Conservation (phyloP, 2,113 vertebrate species). For the Ploceus nigricollis region DNA sequence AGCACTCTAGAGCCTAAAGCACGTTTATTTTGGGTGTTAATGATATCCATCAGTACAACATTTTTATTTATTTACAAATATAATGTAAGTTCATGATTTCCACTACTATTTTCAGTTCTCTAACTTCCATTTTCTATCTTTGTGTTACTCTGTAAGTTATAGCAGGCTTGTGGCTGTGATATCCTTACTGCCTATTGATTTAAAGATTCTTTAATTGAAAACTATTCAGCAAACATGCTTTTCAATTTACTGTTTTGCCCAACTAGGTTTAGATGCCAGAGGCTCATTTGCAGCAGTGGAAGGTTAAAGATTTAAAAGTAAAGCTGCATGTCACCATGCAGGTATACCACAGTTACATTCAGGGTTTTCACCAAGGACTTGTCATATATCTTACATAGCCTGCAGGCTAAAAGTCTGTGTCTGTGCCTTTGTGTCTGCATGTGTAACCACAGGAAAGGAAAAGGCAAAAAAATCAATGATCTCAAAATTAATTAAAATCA, state of each 20-base stretch:
- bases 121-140: background rate
- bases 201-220: constrained; percentile 36
- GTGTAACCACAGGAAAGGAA: constrained; percentile 32
- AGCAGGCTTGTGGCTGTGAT: background rate
- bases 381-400: constrained; percentile 19
- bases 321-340: background rate
- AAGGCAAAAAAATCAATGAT: constrained; percentile 60
- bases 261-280: background rate
- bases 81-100: background rate
- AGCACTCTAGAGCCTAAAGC: background rate
- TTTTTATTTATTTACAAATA: background rate
- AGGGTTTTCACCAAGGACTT: background rate
- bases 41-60: background rate
- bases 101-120: background rate
- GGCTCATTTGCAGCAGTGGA: background rate
- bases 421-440: background rate
- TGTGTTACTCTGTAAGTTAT: background rate
- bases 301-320: constrained; percentile 32
- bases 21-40: background rate
- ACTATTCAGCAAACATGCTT: background rate
- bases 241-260: constrained; percentile 34
- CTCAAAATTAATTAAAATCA: constrained; percentile 72
- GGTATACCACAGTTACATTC: background rate
- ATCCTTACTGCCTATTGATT: background rate
- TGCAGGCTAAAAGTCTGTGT: constrained; percentile 6